A percentile compares a stretch with the other conserved stretches of the same genome.
These are phyloP conservation scores for Ochropacha duplaris DNA, from an alignment of 2,888 invertebrate species.

Conservation along the genomic window DNA sequence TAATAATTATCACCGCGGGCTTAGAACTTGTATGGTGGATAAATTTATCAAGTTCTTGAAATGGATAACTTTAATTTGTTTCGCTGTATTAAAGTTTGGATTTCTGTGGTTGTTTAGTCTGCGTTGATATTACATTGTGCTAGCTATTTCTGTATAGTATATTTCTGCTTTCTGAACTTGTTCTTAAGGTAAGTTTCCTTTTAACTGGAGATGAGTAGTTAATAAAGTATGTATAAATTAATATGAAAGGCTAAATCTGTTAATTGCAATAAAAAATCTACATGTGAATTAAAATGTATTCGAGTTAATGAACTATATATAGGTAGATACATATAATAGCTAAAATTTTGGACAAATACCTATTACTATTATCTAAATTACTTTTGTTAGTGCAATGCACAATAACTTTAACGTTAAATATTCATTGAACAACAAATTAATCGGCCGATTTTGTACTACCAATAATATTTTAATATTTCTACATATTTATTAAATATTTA, in stretches of 20 bases:
- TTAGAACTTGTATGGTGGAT: constrained; percentile 14
- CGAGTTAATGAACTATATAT: neutral
- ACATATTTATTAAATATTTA: too few relatives aligned
- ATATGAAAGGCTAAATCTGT: too few relatives aligned
- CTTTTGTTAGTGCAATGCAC: neutral
- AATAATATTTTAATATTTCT: too few relatives aligned
- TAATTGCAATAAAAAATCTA: too few relatives aligned
- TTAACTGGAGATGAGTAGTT: neutral
- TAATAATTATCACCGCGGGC: constrained; percentile 51
- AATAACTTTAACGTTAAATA: neutral
- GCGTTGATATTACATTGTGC: neutral
- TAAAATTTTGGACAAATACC: neutral
- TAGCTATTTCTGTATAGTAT: neutral
- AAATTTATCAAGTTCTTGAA: constrained; percentile 1
- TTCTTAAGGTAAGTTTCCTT: neutral
- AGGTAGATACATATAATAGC: neutral
- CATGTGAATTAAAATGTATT: neutral
- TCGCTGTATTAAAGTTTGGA: neutral
- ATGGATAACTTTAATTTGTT: neutral
- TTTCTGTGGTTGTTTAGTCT: neutral
- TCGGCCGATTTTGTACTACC: neutral
- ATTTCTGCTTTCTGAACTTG: neutral
- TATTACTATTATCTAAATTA: neutral
- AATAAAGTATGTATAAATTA: too few relatives aligned
- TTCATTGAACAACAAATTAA: neutral